Evolutionary conservation across 2,888 invertebrate species (phyloP).

Genomic region (Cartodere bifasciata): DNA sequence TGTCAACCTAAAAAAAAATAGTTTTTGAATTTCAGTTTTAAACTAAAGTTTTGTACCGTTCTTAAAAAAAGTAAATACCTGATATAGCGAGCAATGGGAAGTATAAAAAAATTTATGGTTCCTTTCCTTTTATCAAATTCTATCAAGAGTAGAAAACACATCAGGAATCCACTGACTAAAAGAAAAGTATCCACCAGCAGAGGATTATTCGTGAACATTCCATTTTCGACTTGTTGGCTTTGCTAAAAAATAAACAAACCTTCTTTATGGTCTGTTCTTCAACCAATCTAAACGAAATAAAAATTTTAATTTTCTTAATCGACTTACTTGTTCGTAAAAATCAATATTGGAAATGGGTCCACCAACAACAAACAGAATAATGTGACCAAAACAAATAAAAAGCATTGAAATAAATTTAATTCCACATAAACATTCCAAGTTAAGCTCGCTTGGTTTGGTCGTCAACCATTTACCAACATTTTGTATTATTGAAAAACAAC

Average conservation of each 20-base stretch:
- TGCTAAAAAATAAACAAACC: constrained; percentile 40
- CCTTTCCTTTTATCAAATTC: constrained; percentile 56
- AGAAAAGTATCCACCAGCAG: constrained; percentile 62
- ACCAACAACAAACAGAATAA: constrained; percentile 50
- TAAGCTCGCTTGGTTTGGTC: constrained; percentile 43
- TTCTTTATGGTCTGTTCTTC: not conserved
- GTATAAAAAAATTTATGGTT: constrained; percentile 44
- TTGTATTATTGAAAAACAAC: constrained; percentile 46
- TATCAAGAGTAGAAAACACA: constrained; percentile 50
- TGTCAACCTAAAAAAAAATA: constrained; percentile 44
- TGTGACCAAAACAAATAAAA: constrained; percentile 53
- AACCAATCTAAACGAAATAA: no score
- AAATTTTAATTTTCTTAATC: no score
- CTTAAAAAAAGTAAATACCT: constrained; percentile 38
- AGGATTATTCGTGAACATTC: constrained; percentile 52
- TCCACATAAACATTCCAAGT: constrained; percentile 44
- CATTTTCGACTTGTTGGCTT: constrained; percentile 42
- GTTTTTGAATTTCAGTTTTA: not conserved
- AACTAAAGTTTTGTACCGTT: no score
- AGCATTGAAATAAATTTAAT: constrained; percentile 55
- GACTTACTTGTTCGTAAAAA: constrained; percentile 45
- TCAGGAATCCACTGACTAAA: constrained; percentile 56
- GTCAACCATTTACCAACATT: constrained; percentile 47
- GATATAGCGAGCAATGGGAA: constrained; percentile 54
- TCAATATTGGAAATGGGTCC: constrained; percentile 54